phyloP scores from a whole-genome alignment of 2,113 vertebrate genomes.

The Brienomyrus brachyistius region DNA sequence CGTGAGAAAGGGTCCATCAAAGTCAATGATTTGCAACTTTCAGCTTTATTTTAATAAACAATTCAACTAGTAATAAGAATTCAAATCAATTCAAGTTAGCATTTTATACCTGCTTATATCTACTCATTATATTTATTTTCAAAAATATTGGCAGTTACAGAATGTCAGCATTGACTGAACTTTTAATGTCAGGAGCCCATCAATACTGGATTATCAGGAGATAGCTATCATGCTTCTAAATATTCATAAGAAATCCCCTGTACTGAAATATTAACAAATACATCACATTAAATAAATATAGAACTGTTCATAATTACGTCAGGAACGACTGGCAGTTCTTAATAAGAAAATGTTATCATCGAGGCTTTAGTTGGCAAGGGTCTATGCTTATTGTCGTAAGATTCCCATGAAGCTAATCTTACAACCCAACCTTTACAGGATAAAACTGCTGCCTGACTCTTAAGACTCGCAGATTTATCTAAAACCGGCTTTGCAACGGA shows the following conservation, averaged over 20 bases:
- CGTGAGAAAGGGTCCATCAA: background rate
- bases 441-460: background rate
- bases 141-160: background rate
- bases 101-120: background rate
- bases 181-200: constrained; percentile 13
- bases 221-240: background rate
- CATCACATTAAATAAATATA: background rate
- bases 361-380: background rate
- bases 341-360: background rate
- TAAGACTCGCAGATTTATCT: background rate
- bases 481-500: background rate
- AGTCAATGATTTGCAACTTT: background rate
- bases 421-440: background rate
- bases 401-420: background rate
- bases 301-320: background rate
- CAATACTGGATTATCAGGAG: background rate
- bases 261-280: background rate
- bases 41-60: background rate
- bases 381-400: background rate
- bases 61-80: background rate
- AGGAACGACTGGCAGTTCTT: background rate
- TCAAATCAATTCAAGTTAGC: background rate
- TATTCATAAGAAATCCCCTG: background rate
- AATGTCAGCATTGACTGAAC: background rate
- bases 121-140: background rate